A percentile compares a stretch with the other conserved stretches of the same genome.
phyloP scores from a whole-genome alignment of 2,888 invertebrate genomes.

The Stenodema calcarata region DNA sequence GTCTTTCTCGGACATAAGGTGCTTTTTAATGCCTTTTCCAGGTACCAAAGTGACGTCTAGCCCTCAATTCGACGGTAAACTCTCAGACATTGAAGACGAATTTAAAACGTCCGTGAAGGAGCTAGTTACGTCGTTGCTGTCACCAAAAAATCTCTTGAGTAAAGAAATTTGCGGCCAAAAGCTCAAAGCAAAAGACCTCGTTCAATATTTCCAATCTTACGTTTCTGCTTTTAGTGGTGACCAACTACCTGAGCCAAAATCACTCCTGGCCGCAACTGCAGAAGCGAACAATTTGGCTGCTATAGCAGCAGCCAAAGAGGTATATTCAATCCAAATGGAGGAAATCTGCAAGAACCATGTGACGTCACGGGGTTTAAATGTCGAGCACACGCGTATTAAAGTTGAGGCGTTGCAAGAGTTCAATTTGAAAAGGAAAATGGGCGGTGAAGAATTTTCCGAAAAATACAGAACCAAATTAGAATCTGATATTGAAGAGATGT shows the following conservation, averaged over 20 bases:
- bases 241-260: conserved; percentile 96
- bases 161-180: conserved; percentile 95
- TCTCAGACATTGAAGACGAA: conserved; percentile 84
- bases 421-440: conserved; percentile 93
- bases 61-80: conserved; percentile 93
- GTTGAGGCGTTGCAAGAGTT: conserved; percentile 80
- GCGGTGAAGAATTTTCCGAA: conserved; percentile 93
- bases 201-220: conserved; percentile 97
- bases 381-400: conserved; percentile 80
- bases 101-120: conserved; percentile 86
- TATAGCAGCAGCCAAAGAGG: conserved; percentile 92
- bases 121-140: conserved; percentile 87
- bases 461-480: conserved; percentile 83
- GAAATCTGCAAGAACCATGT: conserved; percentile 71
- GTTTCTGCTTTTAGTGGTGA: conserved; percentile 97
- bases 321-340: conserved; percentile 91
- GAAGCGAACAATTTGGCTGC: conserved; percentile 98
- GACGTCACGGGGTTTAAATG: conserved; percentile 67
- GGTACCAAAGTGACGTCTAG: conserved; percentile 95
- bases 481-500: conserved; percentile 85
- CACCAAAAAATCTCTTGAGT: conserved; percentile 87
- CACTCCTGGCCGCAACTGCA: conserved; percentile 98
- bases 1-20: conserved; percentile 93
- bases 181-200: conserved; percentile 87
- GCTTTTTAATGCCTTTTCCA: conserved; percentile 98